These are phyloP conservation scores for Gambelia wislizenii DNA, from an alignment of 2,797 vertebrate genomes.

Conservation along the genomic window DNA sequence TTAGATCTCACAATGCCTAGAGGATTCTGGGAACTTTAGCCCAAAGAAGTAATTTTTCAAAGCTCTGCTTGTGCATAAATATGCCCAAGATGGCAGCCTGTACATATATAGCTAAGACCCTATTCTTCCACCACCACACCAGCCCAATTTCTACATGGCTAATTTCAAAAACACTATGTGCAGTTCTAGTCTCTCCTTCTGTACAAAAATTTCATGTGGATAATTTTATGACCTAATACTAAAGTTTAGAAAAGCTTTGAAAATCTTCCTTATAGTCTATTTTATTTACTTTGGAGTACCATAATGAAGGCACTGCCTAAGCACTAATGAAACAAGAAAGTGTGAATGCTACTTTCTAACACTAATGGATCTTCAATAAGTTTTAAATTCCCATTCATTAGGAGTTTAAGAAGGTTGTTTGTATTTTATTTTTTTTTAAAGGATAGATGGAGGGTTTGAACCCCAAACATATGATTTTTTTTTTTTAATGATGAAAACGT, in stretches of 20 bases:
- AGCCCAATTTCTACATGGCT: neutral
- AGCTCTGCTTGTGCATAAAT: no score
- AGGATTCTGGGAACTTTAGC: no score
- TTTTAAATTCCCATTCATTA: conserved; percentile 66
- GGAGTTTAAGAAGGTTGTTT: conserved; percentile 63
- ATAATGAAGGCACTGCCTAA: conserved; percentile 40
- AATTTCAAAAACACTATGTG: neutral
- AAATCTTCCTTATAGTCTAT: conserved; percentile 48
- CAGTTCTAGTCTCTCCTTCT: neutral
- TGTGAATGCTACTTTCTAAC: conserved; percentile 45
- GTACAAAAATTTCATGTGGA: neutral
- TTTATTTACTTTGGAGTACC: conserved; percentile 25
- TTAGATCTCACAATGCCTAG: neutral
- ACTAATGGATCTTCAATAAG: conserved; percentile 58
- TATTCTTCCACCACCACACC: neutral
- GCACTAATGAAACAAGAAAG: conserved; percentile 23
- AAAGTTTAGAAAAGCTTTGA: conserved; percentile 20
- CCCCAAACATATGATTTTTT: conserved; percentile 71
- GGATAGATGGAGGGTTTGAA: conserved; percentile 51
- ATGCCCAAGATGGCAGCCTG: neutral
- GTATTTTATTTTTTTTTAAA: conserved; percentile 62
- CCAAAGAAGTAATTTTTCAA: no score
- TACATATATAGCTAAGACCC: neutral
- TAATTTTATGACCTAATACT: conserved; percentile 24
- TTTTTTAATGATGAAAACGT: conserved; percentile 72